A percentile compares a stretch with the other conserved stretches of the same genome.
These are phyloP conservation scores for Semnornis frantzii DNA, from an alignment of 2,113 vertebrate genomes.

Conservation along the genomic window DNA sequence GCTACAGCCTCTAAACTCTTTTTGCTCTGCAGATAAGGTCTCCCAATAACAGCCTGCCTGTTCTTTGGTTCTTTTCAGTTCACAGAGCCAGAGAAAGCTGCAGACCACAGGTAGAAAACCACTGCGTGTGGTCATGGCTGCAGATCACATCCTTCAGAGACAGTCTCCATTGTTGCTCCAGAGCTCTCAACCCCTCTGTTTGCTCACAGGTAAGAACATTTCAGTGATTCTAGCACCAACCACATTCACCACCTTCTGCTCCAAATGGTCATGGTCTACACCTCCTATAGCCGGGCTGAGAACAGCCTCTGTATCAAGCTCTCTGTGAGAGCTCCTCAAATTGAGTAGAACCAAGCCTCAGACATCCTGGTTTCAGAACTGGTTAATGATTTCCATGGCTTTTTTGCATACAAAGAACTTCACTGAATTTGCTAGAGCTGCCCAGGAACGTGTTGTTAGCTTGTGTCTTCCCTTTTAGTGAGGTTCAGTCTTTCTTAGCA, in stretches of 20 bases:
- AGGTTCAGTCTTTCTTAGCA: rapidly evolving
- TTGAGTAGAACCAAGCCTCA: neutral
- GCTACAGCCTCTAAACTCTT: neutral
- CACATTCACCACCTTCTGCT: rapidly evolving
- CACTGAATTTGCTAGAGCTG: neutral
- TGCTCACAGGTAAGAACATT: neutral
- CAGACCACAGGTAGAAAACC: constrained; percentile 23
- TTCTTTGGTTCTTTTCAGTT: neutral
- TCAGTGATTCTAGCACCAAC: neutral
- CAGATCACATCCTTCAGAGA: neutral
- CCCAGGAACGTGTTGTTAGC: rapidly evolving
- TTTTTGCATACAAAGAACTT: neutral
- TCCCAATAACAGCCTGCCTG: neutral
- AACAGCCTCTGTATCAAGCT: neutral
- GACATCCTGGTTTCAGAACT: neutral
- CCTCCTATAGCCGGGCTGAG: rapidly evolving
- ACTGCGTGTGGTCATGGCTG: neutral
- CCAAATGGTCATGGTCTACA: neutral
- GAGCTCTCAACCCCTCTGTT: neutral
- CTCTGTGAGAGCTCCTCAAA: neutral
- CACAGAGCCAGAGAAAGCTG: neutral
- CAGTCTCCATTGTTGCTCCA: neutral
- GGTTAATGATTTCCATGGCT: neutral
- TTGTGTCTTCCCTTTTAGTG: neutral
- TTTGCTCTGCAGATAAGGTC: neutral